Base-by-base conservation (phyloP, 2,113 vertebrate species). In the Etheostoma cragini region DNA sequence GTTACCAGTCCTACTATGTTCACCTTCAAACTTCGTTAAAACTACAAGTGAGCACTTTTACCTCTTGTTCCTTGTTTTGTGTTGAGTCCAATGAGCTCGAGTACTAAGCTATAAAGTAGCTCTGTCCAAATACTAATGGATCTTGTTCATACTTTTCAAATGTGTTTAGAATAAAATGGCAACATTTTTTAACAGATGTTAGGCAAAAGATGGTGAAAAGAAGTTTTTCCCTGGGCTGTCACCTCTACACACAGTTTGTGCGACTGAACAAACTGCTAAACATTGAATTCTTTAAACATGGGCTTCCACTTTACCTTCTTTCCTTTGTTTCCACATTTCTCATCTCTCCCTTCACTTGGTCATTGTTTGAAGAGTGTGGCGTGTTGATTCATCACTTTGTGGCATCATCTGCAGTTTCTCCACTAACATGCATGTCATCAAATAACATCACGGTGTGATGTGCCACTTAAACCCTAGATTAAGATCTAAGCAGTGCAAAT, bases 371-470 rank as follows among this genome's bases (percentile, higher is more conserved):
- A 52, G 26, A 45, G 82, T 88, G 81, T 85, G 82, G 12, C 72
- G 74, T 86, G 71, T 57, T 61, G 69, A 82, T 87, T 75, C 72
- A 64, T 81, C 69, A 74, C 79, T 75, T 64, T 19, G 57, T 7
- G 64, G 75, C 17, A 26, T 72, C 65, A 65, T 77, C n/a, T 70
- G 50, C 67, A 47, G 46, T 82, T 70, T 84, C 15, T 78, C 45
- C 68, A 85, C 87, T 91, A 91, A 87, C 82, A 67, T 58, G 88
- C 90, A 90, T 93, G 86, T n/a, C 42, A 72, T 63, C 12, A 52
- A 69, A 53, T 88, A 81, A 83, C 66, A 66, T n/a, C 17, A 49
- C n/a, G 53, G 47, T 74, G 24, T 77, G 58, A 19, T 72, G 67
- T 78, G 63, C 52, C 6, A 7, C 80, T 80, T 76, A 49, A 49